Conservation (phyloP, 2,888 invertebrate genomes). For the Osedax frankpressi region DNA sequence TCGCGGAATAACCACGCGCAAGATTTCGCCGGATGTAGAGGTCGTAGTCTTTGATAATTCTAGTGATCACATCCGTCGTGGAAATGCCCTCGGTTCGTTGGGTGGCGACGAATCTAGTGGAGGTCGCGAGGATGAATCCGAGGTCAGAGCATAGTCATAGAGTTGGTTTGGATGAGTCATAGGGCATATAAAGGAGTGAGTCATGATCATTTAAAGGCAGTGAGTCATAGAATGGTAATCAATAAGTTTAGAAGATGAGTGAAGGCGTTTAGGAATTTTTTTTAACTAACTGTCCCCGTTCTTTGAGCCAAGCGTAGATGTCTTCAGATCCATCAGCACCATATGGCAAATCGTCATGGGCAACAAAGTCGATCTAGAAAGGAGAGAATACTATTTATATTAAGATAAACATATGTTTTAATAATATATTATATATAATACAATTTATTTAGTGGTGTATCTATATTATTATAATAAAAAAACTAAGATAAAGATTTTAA, state of each 20-base stretch:
- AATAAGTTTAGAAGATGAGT: too few species aligned
- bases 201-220: neutral
- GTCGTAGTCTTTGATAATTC: conserved; percentile 95
- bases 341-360: conserved; percentile 97
- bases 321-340: conserved; percentile 58
- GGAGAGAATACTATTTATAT: too few species aligned
- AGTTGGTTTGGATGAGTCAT: too few species aligned
- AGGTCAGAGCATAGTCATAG: too few species aligned
- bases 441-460: too few species aligned
- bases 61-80: conserved; percentile 88
- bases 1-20: conserved; percentile 88
- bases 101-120: conserved; percentile 79
- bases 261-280: conserved; percentile 2
- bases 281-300: conserved; percentile 45
- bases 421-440: too few species aligned
- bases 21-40: conserved; percentile 89
- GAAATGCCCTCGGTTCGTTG: conserved; percentile 90
- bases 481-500: too few species aligned
- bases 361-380: conserved; percentile 81
- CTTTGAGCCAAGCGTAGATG: conserved; percentile 79
- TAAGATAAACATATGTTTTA: too few species aligned
- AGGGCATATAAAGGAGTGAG: neutral
- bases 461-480: too few species aligned
- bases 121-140: neutral
- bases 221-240: too few species aligned